phyloP scores from a whole-genome alignment of 2,888 invertebrate genomes.

The Caenorhabditis drosophilae region DNA sequence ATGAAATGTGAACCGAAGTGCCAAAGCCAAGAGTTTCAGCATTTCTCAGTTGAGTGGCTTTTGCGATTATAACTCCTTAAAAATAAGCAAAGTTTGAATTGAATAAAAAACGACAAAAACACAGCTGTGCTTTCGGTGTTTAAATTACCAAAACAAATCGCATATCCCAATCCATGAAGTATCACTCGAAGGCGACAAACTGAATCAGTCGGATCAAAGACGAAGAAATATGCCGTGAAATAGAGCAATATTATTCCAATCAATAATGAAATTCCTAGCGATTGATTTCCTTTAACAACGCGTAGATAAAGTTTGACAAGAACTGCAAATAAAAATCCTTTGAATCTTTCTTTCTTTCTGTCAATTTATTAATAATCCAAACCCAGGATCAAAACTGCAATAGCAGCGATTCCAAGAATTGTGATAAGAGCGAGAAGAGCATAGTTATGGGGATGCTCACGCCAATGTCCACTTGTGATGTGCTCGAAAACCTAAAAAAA shows the following conservation, averaged over 20 bases:
- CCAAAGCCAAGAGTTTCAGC: constrained; percentile 62
- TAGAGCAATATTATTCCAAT: constrained; percentile 63
- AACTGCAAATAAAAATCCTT: too few relatives aligned
- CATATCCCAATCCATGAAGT: constrained; percentile 60
- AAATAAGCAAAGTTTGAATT: constrained; percentile 33
- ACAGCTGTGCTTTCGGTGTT: too few relatives aligned
- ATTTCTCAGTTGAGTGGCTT: constrained; percentile 65
- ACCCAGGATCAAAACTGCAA: constrained; percentile 53
- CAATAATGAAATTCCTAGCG: constrained; percentile 66
- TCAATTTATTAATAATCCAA: constrained; percentile 3
- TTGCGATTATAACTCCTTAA: constrained; percentile 68
- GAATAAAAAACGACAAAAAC: not conserved
- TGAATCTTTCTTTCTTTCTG: not conserved
- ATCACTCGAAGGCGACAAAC: constrained; percentile 56
- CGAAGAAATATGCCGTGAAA: constrained; percentile 63
- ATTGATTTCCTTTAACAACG: constrained; percentile 66
- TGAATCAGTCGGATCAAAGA: constrained; percentile 59
- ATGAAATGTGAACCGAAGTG: constrained; percentile 59
- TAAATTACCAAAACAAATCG: constrained; percentile 66
- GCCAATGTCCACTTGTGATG: constrained; percentile 56
- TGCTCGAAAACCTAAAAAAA: constrained; percentile 56
- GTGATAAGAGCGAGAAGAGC: constrained; percentile 56
- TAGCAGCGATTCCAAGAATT: constrained; percentile 46
- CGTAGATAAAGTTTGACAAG: constrained; percentile 60
- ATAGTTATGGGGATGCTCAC: constrained; percentile 54